Evolutionary conservation across 2,888 invertebrate genomes (phyloP), one percentile per base, ranked within the genome.

Genomic region (Hirtodrosophila cameraria): DNA sequence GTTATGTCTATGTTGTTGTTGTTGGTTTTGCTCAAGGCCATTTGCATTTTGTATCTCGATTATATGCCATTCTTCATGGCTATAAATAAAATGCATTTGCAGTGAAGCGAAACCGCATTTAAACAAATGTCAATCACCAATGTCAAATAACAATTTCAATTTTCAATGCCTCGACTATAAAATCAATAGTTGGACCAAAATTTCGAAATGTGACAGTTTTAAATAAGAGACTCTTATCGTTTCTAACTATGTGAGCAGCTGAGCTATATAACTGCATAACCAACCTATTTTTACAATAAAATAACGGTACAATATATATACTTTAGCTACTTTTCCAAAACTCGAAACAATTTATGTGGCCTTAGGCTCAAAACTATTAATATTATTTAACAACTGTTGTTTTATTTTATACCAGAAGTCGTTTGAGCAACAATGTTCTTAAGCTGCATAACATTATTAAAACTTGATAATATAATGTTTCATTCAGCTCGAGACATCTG

Each of bases 71-170:
- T 43, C 25, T 2, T n/a, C 18, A 45, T 5, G 13, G 43, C n/a
- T n/a, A 53, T 35, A 35, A 54, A 42, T 15, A 18, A 60, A 68
- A 33, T 39, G 39, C 25, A 46, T 54, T 62, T 69, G 3, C 43
- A 11, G 6, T 11, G 7, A 8, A 31, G n/a, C 23, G n/a, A n/a
- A 31, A 18, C 15, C 27, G 9, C 33, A 23, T 6, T 11, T 7
- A 4, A 13, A 30, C 15, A 41, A 54, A 46, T 49, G 52, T 23
- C 58, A 48, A 64, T 71, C 65, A 48, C 2, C 25, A 30, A 20
- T 49, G 43, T 39, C 30, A 36, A 43, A 52, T 43, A 42, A 54
- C 33, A 38, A 42, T 58, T 71, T 31, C 38, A 12, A 12, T 15
- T 63, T 42, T 11, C 5, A 11, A 36, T 31, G 13, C n/a, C 11